Percentiles rank a stretch among this genome's conserved stretches.
These are phyloP conservation scores for Macrophya alboannulata DNA, from an alignment of 2,888 invertebrate species.

Conservation along the genomic window DNA sequence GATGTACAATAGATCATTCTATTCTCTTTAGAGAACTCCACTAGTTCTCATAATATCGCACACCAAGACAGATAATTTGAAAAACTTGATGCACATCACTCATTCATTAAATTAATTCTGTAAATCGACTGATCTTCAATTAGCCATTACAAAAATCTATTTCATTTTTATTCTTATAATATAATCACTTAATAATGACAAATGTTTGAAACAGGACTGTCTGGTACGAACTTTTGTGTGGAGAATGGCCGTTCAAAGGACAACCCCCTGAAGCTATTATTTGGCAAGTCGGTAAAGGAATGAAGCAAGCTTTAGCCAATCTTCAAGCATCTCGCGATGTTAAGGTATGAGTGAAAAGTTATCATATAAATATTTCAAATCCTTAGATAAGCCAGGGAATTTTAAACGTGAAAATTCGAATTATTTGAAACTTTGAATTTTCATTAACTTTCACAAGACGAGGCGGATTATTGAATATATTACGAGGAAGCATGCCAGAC, in stretches of 20 bases:
- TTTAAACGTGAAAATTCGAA: too few relatives aligned
- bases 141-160: slow-evolving; percentile 12
- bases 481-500: not conserved
- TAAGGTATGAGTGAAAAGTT: slow-evolving; percentile 85
- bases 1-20: not conserved
- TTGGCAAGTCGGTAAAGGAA: slow-evolving; percentile 98
- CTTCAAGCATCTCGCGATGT: slow-evolving; percentile 97
- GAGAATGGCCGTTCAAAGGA: slow-evolving; percentile 97
- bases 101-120: not conserved
- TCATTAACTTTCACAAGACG: not conserved
- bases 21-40: not conserved
- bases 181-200: not conserved
- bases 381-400: not conserved
- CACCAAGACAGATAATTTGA: not conserved
- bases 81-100: not conserved
- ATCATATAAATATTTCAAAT: slow-evolving; percentile 18
- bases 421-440: too few relatives aligned
- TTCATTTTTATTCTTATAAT: slow-evolving; percentile 48
- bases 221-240: slow-evolving; percentile 98
- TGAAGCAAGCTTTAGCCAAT: slow-evolving; percentile 97
- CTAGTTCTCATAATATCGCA: not conserved
- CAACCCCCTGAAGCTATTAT: slow-evolving; percentile 97
- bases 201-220: slow-evolving; percentile 87
- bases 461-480: not conserved
- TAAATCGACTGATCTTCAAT: slow-evolving; percentile 1